Percentiles rank a stretch among this genome's conserved stretches.
Evolutionary conservation across 2,797 vertebrate species (phyloP).

Genomic region (Pogoniulus pusillus): DNA sequence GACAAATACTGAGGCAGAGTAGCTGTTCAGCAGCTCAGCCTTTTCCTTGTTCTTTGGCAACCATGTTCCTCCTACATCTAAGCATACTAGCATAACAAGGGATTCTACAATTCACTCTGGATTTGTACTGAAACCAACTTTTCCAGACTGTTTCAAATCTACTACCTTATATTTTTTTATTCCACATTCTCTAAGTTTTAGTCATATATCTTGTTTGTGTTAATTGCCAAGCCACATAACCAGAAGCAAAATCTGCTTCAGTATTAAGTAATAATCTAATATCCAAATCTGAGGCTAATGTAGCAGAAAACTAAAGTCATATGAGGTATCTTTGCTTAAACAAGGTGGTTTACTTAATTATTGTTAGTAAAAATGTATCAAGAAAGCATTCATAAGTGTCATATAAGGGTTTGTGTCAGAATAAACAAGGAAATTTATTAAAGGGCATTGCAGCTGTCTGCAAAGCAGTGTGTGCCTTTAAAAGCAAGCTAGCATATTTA

Average conservation of each 20-base stretch:
- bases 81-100: background rate
- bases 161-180: background rate
- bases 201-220: background rate
- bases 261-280: slow-evolving; percentile 12
- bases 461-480: background rate
- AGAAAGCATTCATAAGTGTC: background rate
- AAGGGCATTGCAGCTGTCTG: background rate
- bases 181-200: background rate
- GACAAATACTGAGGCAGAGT: no score
- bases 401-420: background rate
- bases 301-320: slow-evolving; percentile 23
- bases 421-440: background rate
- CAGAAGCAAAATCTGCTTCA: background rate
- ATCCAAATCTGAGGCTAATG: background rate
- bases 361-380: background rate
- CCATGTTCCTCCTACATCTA: background rate
- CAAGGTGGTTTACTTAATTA: background rate
- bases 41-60: no score
- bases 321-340: background rate
- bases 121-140: background rate
- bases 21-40: no score
- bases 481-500: background rate
- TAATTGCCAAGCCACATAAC: background rate
- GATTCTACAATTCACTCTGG: background rate
- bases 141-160: background rate